Evolutionary conservation across 2,888 invertebrate species (phyloP), one percentile per base, ranked within the genome.

Genomic region (Rhimphoctona megacephalus): DNA sequence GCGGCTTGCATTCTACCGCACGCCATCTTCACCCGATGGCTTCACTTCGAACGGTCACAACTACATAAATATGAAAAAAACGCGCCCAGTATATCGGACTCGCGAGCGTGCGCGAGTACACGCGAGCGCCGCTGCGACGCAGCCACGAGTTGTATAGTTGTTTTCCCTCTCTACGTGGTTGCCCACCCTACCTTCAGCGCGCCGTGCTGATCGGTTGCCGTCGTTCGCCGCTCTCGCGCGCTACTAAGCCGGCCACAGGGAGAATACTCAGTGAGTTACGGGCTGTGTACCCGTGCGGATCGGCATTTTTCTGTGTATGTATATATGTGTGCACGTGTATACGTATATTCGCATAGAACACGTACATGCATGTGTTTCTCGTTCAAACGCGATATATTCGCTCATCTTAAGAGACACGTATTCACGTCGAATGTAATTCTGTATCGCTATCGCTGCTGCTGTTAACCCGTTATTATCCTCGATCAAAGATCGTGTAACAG

Each of bases 241-340:
- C 57, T n/a, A 46, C 46, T 33, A 43, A 25, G 54, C 36, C 39
- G 49, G 39, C 54, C 30, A 67, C 67, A 39, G 36, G 14, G 49
- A 22, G 91, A 90, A 86, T 79, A 66, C 89, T 92, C 90, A 93
- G 92, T 93, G 90, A 93, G 92, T 92, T 92, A 92, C 92, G 91
- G 90, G 91, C 93, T 90, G 90, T 89, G 91, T 90, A 85, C 87
- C 90, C 88, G 91, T 89, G 91, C 86, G 88, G 89, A 81, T 91
- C 90, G 87, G 66, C 30, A 30, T 61, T 61, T 49, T n/a, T 61
- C 64, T 57, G 77, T 33, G 30, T 22, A 22, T n/a, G 14, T 67
- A 76, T 30, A 19, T n/a, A n/a, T n/a, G 7, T 30, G 4, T 54
- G 0, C 57, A 14, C 25, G 17, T 14, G 43, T 43, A 43, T 33